Evolutionary conservation across 2,888 invertebrate species (phyloP), one percentile per base, ranked within the genome.

Genomic region (Teleiodes luculella): DNA sequence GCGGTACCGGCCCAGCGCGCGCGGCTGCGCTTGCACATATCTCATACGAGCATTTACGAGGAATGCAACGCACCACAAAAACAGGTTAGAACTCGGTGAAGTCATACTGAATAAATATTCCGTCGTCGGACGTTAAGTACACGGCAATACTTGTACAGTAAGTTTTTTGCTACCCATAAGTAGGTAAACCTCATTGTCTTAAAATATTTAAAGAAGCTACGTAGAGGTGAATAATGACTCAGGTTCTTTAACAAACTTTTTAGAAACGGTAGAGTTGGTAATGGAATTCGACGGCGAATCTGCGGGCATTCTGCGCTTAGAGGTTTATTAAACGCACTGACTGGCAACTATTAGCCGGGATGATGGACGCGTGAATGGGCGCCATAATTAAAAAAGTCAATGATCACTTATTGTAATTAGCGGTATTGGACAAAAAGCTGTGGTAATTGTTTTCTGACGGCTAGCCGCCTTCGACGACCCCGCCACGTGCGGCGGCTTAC

Each of bases 351-450:
- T 84, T 78, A 77, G 74, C 72, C 66, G 72, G 70, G 70, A 67
- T 83, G 86, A 84, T 81, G 62, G 86, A 86, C 86, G 80, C 76
- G 64, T 85, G 76, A 86, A 88, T 86, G 83, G 80, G 78, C 73
- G 82, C 72, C 75, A 75, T 83, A 85, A 86, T 86, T 86, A 85
- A 85, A 86, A 84, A 83, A 82, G 73, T 78, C 80, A 84, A 86
- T 83, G 83, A 85, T 83, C 83, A 86, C 82, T 83, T 85, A 86
- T 84, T 83, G 83, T 86, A 85, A 87, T 87, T 87, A 86, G 86
- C 80, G 78, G 75, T 79, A 78, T 79, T 68, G 74, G 77, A 82
- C 86, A 84, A 84, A 86, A 85, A 86, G 53, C 36, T 13, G 30
- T 24, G 74, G 73, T 85, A 84, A 89, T 87, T 86, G 86, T 88